Evolutionary conservation across 2,113 vertebrate species (phyloP).

Genomic region (Nycticryphes semicollaris): DNA sequence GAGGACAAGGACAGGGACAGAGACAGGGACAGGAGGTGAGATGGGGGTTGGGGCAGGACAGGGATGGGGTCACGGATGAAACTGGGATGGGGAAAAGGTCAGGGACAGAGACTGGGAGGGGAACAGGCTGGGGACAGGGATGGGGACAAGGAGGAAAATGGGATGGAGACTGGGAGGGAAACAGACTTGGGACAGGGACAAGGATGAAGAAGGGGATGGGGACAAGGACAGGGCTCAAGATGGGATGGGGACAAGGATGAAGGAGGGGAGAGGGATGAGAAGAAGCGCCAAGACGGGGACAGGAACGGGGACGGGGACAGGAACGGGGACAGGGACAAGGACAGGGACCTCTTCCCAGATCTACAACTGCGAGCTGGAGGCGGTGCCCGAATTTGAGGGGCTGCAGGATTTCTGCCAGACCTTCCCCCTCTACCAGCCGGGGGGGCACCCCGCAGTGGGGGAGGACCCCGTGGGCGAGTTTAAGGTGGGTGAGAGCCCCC

Average conservation of each 20-base stretch:
- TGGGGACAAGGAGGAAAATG: not conserved
- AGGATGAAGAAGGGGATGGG: not conserved
- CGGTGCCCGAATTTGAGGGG: constrained; percentile 64
- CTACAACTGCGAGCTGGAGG: constrained; percentile 76
- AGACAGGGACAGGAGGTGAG: too few species aligned
- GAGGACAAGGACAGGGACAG: not conserved
- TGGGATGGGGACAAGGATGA: too few species aligned
- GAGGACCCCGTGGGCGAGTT: constrained; percentile 68
- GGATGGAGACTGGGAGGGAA: not conserved
- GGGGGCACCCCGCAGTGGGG: not conserved
- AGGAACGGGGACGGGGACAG: not conserved
- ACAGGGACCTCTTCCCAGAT: constrained; percentile 30
- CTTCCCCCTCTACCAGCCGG: constrained; percentile 65
- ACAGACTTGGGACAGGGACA: too few species aligned
- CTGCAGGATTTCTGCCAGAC: constrained; percentile 79
- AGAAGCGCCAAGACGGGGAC: not conserved
- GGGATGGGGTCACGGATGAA: too few species aligned
- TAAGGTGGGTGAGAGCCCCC: constrained; percentile 65
- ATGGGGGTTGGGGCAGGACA: not conserved
- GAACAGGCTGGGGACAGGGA: not conserved
- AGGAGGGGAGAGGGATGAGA: too few species aligned
- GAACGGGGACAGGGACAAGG: not conserved
- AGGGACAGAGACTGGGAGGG: too few species aligned
- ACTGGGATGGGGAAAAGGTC: not conserved
- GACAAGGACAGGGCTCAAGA: too few species aligned